Conservation (phyloP, 2,113 vertebrate species). For the Mixornis gularis region DNA sequence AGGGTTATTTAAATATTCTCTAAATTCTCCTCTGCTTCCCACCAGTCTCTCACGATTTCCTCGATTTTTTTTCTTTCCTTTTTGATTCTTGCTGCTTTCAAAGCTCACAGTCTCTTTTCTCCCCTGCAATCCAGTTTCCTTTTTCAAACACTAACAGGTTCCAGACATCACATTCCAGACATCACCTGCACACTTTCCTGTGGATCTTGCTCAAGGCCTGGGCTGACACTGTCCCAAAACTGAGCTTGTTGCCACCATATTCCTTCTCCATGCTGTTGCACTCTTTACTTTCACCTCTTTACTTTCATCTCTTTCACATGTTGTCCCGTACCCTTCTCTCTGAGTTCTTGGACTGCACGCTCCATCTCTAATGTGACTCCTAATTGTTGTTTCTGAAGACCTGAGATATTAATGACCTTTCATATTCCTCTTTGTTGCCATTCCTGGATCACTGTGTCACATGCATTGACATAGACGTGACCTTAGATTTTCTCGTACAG, state of each 20-base stretch:
- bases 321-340: not conserved
- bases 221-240: not conserved
- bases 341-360: not conserved
- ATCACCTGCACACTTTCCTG: not conserved
- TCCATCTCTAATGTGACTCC: not conserved
- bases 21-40: not conserved
- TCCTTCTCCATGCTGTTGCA: not conserved
- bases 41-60: not conserved
- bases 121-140: not conserved
- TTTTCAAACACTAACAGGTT: not conserved
- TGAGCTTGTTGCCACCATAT: not conserved
- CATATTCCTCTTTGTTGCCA: not conserved
- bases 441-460: not conserved
- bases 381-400: not conserved
- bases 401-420: not conserved
- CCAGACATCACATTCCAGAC: not conserved
- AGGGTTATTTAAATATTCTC: not conserved
- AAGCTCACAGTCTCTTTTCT: not conserved
- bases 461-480: fast-evolving
- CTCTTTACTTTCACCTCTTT: not conserved
- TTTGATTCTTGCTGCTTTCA: not conserved
- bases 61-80: not conserved
- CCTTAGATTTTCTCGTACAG: not conserved
- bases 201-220: not conserved
- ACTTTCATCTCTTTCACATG: not conserved